Base-by-base conservation (phyloP, 37 sponge, comb jelly and placozoan genomes). In the Haliclona indistincta region DNA sequence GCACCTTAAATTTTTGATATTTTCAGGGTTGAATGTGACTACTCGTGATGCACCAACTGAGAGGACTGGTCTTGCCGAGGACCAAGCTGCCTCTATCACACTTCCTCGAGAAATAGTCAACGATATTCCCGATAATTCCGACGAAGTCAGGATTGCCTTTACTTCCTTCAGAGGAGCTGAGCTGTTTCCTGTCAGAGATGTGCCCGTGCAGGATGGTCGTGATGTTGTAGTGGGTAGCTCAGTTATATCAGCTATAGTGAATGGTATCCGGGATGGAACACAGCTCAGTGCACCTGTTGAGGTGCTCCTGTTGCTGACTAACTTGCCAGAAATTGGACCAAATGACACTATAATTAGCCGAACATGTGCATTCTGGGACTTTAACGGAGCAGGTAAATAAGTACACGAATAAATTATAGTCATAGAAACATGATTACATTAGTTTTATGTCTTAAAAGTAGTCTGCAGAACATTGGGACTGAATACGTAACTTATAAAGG, bases 291-390 rank as follows among this genome's bases (percentile, higher is more conserved):
- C 47, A 39, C 54, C 72, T 10, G 72, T 84, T 2, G 54, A 42
- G n/a, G 64, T 84, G 28, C 51, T 56, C 38, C 67, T 66, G 35
- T 25, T 23, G 25, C 42, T 66, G 20, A 26, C 40, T 20, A 34
- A 34, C 8, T 29, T 60, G 8, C 67, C 67, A 47, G 13, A 47
- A 47, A 47, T 13, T 47, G 49, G 49, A 47, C 8, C 49, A 47
- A n/a, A n/a, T n/a, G n/a, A n/a, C n/a, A n/a, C n/a, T 47, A 47
- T 47, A 47, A 47, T 13, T 47, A 47, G 49, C 49, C 75, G 68
- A 19, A 43, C 55, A 1, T 86, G 86, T 68, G 86, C 79, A n/a
- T 79, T 76, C 13, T 86, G 80, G 80, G 80, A 80, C 67, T 86
- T 86, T 25, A 69, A 55, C 32, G 70, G 54, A 35, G 49, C 41